Conservation (phyloP, 2,888 invertebrate genomes). For the Meghimatium bilineatum region DNA sequence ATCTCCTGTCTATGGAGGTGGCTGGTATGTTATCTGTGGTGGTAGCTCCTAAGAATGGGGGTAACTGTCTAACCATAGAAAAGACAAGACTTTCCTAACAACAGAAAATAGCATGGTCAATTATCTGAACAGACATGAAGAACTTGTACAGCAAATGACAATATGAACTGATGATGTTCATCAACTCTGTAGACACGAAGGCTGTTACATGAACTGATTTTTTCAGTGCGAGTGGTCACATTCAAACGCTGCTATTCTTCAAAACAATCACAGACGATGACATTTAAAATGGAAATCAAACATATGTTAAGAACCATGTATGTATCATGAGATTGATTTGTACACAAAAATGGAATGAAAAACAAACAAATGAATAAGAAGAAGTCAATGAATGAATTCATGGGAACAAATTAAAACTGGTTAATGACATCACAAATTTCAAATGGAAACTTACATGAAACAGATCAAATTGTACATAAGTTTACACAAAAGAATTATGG, state of each 20-base stretch:
- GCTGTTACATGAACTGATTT: not conserved
- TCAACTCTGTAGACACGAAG: not conserved
- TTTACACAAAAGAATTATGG: not conserved
- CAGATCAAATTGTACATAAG: not conserved
- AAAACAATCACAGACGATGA: slow-evolving; percentile 23
- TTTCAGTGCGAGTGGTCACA: not conserved
- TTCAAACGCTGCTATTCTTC: not conserved
- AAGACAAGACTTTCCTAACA: not conserved
- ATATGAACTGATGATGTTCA: not conserved
- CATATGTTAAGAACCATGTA: too few relatives aligned
- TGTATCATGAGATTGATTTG: not conserved
- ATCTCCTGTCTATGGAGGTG: too few relatives aligned
- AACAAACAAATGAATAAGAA: not conserved
- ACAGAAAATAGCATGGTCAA: not conserved
- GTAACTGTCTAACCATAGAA: too few relatives aligned
- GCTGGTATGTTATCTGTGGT: too few relatives aligned
- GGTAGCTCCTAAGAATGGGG: too few relatives aligned
- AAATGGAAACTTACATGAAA: not conserved
- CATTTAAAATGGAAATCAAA: not conserved
- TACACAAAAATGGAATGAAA: slow-evolving; percentile 3
- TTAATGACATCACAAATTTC: not conserved
- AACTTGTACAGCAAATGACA: too few relatives aligned
- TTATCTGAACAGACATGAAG: too few relatives aligned
- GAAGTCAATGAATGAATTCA: not conserved
- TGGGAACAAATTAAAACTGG: not conserved